A percentile compares a stretch with the other conserved stretches of the same genome.
Evolutionary conservation across 2,113 vertebrate genomes (phyloP).

Genomic region (Pleuronectes platessa): DNA sequence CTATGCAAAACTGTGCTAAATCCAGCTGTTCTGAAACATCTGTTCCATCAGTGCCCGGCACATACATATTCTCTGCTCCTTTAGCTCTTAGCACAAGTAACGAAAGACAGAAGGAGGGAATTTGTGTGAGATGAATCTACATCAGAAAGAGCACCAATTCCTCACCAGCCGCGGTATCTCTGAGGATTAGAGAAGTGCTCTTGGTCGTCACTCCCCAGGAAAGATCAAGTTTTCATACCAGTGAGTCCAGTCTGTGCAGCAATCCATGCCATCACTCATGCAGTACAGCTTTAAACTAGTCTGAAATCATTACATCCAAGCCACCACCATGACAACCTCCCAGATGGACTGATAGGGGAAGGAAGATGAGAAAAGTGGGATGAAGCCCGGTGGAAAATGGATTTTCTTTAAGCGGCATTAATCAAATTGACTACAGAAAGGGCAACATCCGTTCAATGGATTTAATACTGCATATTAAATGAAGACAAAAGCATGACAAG

Average conservation of each 20-base stretch:
- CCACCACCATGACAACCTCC: conserved; percentile 58
- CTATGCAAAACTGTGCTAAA: conserved; percentile 2
- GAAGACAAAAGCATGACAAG: conserved; percentile 69
- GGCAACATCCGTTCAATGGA: conserved; percentile 74
- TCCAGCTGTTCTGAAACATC: conserved; percentile 34
- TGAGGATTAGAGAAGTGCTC: conserved; percentile 1
- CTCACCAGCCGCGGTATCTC: neutral
- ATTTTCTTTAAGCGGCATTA: conserved; percentile 73
- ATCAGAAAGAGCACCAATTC: neutral
- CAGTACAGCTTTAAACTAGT: conserved; percentile 60
- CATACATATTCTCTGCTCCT: neutral
- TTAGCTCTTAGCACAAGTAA: neutral
- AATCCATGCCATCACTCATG: conserved; percentile 58
- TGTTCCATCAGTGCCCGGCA: conserved; percentile 14
- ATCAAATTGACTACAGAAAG: conserved; percentile 76
- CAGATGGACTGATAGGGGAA: conserved; percentile 52
- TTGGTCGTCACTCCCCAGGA: conserved; percentile 21
- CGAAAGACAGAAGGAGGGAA: neutral
- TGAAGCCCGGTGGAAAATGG: conserved; percentile 63
- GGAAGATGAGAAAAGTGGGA: conserved; percentile 36
- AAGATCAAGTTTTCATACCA: conserved; percentile 56
- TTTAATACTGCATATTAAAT: conserved; percentile 74
- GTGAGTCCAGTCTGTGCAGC: conserved; percentile 37
- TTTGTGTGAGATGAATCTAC: neutral
- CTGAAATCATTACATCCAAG: conserved; percentile 62